Percentiles rank a stretch among this genome's conserved stretches.
These are phyloP conservation scores for Anthonomus grandis DNA, from an alignment of 1,140 invertebrate species.

Conservation along the genomic window DNA sequence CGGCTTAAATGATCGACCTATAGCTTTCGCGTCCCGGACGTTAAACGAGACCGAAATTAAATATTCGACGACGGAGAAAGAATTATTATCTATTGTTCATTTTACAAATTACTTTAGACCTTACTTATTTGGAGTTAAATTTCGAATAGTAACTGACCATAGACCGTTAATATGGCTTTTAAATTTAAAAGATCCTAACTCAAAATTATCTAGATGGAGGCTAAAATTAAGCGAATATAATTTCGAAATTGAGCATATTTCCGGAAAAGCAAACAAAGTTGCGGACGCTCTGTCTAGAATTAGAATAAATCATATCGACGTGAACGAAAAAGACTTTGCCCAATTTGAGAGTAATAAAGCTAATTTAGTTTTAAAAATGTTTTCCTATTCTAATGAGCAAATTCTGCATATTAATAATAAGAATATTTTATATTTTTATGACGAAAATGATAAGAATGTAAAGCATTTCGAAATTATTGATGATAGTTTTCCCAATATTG, in stretches of 20 bases:
- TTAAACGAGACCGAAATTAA: conserved; percentile 1
- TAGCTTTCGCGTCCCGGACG: conserved; percentile 5
- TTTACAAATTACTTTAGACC: neutral
- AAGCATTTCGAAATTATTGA: neutral
- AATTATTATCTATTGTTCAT: neutral
- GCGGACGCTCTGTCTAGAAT: conserved; percentile 2
- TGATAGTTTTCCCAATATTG: neutral
- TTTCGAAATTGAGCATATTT: too few relatives aligned
- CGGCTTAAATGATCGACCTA: neutral
- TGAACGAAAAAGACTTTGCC: neutral
- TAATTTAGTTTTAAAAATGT: neutral
- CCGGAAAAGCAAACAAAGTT: neutral
- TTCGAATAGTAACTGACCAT: too few relatives aligned
- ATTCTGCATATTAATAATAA: neutral
- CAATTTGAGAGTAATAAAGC: neutral
- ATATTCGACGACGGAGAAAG: too few relatives aligned
- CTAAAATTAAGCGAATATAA: too few relatives aligned
- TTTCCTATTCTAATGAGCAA: neutral
- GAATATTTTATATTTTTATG: conserved; percentile 1
- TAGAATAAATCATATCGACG: neutral
- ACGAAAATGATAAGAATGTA: neutral
- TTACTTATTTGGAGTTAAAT: neutral
- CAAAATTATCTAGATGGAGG: neutral
- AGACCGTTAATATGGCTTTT: too few relatives aligned
- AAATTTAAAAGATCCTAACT: too few relatives aligned